Conservation (phyloP, 2,113 vertebrate genomes). For the Dunckerocampus dactyliophorus region DNA sequence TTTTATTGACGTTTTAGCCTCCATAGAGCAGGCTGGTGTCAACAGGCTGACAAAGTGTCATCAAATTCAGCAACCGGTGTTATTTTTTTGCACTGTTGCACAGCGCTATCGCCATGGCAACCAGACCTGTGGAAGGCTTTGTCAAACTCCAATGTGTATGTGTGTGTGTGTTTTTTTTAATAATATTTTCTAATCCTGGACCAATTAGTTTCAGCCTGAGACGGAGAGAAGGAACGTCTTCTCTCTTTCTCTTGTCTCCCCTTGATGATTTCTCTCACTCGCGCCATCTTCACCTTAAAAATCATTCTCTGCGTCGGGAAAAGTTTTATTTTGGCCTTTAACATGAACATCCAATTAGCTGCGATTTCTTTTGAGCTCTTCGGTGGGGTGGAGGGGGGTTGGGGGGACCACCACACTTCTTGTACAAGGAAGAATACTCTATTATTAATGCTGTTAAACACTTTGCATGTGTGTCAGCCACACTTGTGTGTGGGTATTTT, state of each 20-base stretch:
- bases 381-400: no score
- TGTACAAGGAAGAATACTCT: not conserved
- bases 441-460: not conserved
- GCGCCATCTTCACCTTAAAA: slow-evolving; percentile 10
- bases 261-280: slow-evolving; percentile 20
- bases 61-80: slow-evolving; percentile 39
- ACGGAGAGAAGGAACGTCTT: slow-evolving; percentile 36
- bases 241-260: slow-evolving; percentile 16
- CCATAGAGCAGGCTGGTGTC: not conserved
- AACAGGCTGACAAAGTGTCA: slow-evolving; percentile 17
- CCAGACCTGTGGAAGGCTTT: slow-evolving; percentile 52
- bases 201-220: slow-evolving; percentile 64
- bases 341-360: slow-evolving; percentile 2
- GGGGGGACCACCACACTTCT: not conserved
- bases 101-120: slow-evolving; percentile 56
- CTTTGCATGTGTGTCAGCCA: not conserved
- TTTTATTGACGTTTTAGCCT: not conserved
- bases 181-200: slow-evolving; percentile 66
- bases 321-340: slow-evolving; percentile 1
- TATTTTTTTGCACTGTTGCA: slow-evolving; percentile 44
- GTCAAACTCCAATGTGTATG: slow-evolving; percentile 36
- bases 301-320: slow-evolving; percentile 5
- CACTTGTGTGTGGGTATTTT: not conserved
- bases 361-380: no score
- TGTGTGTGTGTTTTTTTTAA: slow-evolving; percentile 19